These are phyloP conservation scores for Syrphus vitripennis DNA, from an alignment of 2,888 invertebrate genomes.

Conservation along the genomic window DNA sequence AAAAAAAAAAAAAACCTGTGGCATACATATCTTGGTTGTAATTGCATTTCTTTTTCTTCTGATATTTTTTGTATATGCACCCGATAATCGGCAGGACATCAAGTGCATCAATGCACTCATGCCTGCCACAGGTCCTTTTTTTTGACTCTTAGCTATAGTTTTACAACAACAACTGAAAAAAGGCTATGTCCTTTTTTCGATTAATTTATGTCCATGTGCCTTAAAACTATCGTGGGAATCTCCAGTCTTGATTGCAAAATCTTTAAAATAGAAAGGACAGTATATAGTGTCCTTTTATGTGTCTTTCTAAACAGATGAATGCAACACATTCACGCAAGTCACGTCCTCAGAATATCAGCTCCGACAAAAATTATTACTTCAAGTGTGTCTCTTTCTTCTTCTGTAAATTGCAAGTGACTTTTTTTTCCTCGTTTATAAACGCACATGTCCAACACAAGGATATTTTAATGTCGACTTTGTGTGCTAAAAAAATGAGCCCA, in stretches of 20 bases:
- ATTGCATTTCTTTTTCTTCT: conserved; percentile 23
- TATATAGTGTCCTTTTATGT: conserved; percentile 36
- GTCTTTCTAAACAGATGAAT: not conserved
- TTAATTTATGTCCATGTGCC: conserved; percentile 66
- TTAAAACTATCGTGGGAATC: conserved; percentile 63
- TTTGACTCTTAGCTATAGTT: conserved; percentile 32
- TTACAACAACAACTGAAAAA: not conserved
- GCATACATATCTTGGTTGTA: conserved; percentile 22
- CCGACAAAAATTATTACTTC: conserved; percentile 22
- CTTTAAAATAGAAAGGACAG: conserved; percentile 17
- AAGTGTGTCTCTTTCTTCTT: conserved; percentile 2
- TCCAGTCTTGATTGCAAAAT: conserved; percentile 45
- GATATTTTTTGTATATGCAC: not conserved
- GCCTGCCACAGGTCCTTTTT: conserved; percentile 63
- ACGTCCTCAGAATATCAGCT: not conserved
- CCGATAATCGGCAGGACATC: conserved; percentile 60
- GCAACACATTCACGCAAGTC: conserved; percentile 9
- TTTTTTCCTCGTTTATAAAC: not conserved
- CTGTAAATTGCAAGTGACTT: not conserved
- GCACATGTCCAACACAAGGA: conserved; percentile 48
- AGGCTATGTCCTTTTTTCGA: conserved; percentile 31
- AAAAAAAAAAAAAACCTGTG: not conserved
- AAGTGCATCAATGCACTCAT: conserved; percentile 67
- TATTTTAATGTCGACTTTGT: conserved; percentile 55
- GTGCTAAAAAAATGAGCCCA: conserved; percentile 20